Evolutionary conservation across 2,888 invertebrate species (phyloP).

Genomic region (Ennomos quercinarius): DNA sequence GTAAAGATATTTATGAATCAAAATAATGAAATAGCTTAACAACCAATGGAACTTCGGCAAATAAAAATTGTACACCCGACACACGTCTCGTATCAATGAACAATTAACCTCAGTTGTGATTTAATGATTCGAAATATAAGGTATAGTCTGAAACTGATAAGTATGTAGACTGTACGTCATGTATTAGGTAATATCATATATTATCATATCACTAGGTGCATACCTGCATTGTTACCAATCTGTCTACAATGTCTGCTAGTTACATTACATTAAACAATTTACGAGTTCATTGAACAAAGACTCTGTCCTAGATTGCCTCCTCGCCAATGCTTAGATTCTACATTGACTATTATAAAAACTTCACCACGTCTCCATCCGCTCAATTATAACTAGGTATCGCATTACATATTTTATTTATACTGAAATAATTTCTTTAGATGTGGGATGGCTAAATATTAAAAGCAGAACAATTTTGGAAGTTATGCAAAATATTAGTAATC

Average conservation of each 20-base stretch:
- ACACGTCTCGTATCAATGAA: too few species aligned
- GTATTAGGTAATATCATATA: too few species aligned
- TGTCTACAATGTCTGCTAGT: background rate
- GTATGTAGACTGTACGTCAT: too few species aligned
- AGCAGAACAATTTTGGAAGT: too few species aligned
- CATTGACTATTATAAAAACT: slow-evolving; percentile 27
- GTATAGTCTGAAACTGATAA: too few species aligned
- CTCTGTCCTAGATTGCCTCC: slow-evolving; percentile 28
- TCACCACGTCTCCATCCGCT: slow-evolving; percentile 6
- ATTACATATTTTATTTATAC: slow-evolving; percentile 22
- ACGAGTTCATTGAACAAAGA: slow-evolving; percentile 35
- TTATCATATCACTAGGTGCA: background rate
- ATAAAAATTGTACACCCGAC: too few species aligned
- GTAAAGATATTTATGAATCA: too few species aligned
- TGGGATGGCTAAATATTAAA: slow-evolving; percentile 42
- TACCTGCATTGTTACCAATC: slow-evolving; percentile 3
- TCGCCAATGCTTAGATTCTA: slow-evolving; percentile 28
- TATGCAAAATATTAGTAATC: too few species aligned
- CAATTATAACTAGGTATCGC: slow-evolving; percentile 22
- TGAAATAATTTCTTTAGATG: slow-evolving; percentile 45
- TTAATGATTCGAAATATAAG: too few species aligned
- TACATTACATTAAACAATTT: slow-evolving; percentile 24
- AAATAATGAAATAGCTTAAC: too few species aligned
- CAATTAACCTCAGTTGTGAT: too few species aligned
- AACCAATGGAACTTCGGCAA: too few species aligned